Conservation (phyloP, 2,113 vertebrate species). For the Trematomus loennbergii region DNA sequence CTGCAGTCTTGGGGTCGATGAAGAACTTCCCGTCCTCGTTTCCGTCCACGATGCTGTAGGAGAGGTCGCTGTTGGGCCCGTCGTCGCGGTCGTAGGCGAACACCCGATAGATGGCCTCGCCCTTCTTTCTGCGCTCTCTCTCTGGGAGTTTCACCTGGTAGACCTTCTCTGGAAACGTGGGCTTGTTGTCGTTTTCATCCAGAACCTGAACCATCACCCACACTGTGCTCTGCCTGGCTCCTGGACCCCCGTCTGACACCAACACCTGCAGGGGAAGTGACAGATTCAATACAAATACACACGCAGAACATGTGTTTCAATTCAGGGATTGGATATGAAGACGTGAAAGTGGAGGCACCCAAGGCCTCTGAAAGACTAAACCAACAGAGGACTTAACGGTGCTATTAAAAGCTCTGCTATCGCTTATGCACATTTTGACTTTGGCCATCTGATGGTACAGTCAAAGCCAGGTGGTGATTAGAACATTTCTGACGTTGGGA, state of each 20-base stretch:
- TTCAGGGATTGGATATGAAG: neutral
- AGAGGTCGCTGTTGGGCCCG: slow-evolving; percentile 94
- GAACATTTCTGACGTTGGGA: no score
- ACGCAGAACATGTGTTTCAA: neutral
- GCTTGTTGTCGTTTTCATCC: slow-evolving; percentile 98
- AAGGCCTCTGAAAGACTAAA: no score
- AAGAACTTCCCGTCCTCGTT: slow-evolving; percentile 96
- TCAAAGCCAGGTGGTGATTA: no score
- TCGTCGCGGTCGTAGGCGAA: slow-evolving; percentile 95
- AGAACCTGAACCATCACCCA: slow-evolving; percentile 95
- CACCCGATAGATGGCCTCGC: slow-evolving; percentile 93
- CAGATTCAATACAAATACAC: neutral
- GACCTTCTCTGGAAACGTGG: slow-evolving; percentile 94
- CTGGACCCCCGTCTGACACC: slow-evolving; percentile 90
- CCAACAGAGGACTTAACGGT: no score
- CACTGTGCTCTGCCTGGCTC: slow-evolving; percentile 89
- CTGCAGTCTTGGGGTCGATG: slow-evolving; percentile 96
- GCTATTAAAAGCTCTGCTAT: neutral
- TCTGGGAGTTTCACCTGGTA: slow-evolving; percentile 96
- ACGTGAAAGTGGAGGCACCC: no score
- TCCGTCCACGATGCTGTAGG: slow-evolving; percentile 94
- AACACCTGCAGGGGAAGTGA: slow-evolving; percentile 85
- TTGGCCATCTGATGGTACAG: no score
- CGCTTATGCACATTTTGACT: no score
- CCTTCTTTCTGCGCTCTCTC: slow-evolving; percentile 92